Base-by-base conservation (phyloP, 2,113 vertebrate genomes). In the Dipodomys spectabilis region DNA sequence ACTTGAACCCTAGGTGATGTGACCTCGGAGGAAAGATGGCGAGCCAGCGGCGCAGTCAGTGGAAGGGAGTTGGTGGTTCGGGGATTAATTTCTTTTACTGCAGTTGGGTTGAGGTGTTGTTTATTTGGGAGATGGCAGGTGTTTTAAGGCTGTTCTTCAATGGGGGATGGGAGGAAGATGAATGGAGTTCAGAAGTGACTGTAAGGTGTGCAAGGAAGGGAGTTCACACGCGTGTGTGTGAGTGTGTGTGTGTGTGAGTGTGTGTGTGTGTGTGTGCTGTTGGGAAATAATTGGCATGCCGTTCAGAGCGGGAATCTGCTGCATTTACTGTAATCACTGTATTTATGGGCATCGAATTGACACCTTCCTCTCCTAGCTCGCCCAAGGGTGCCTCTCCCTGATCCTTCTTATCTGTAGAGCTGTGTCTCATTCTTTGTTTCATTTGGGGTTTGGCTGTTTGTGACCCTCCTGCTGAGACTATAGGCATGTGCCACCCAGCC, bases 101-200 rank as follows among this genome's bases (percentile, higher is more conserved):
- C 69, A 39, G 90, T 94, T 94, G 89, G 83, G 57, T 95, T 82
- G 74, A 82, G 0, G 0, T 39, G 84, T 90, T 83, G 68, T 96
- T 82, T 82, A n/a, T 64, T 49, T 88, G 89, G 44, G 44, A 72
- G 89, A n/a, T 68, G 73, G 72, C 1, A 16, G 27, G 83, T 80
- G 20, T 28, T 91, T 62, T 64, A 80, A 94, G 95, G 69, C 44
- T 93, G 73, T 57, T 89, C 86, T 85, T 71, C 90, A 93, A 85
- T 67, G n/a, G 89, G 84, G 53, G 67, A 11, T 60, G 62, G 82
- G 78, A 86, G 78, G 32, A 69, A 82, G 73, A 49, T 1, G 8
- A 30, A 45, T 57, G 53, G 57, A 30, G n/a, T 30, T 60, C 22
- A 4, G 74, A 57, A 30, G 80, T 5, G 45, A 44, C 15, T 57